Evolutionary conservation across 2,888 invertebrate species (phyloP).

Genomic region (Heliconius ethilla): DNA sequence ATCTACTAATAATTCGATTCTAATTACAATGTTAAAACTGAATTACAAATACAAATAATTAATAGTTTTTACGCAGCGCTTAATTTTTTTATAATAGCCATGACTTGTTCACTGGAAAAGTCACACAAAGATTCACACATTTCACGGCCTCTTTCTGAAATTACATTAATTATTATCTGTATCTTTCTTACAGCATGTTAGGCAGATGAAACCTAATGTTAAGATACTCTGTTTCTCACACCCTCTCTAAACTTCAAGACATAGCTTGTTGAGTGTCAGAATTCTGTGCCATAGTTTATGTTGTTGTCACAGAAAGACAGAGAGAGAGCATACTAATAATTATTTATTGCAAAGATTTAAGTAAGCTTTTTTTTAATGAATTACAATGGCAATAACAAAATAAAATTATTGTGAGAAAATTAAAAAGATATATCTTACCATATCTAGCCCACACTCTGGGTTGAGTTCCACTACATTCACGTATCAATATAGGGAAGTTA

Average conservation of each 20-base stretch:
- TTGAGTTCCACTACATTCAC: slow-evolving; percentile 94
- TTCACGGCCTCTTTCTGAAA: slow-evolving; percentile 65
- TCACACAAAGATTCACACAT: slow-evolving; percentile 51
- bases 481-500: slow-evolving; percentile 92
- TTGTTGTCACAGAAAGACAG: no score
- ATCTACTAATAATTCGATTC: no score
- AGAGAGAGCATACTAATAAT: no score
- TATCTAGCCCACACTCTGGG: slow-evolving; percentile 95
- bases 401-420: neutral
- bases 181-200: no score
- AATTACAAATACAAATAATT: neutral
- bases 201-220: no score
- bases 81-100: slow-evolving; percentile 49
- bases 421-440: slow-evolving; percentile 81
- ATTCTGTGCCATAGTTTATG: no score
- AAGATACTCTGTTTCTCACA: no score
- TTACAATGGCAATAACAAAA: neutral
- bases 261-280: no score
- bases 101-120: slow-evolving; percentile 52
- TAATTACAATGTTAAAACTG: no score
- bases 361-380: neutral
- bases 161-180: neutral
- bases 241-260: no score
- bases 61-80: slow-evolving; percentile 26
- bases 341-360: neutral